Evolutionary conservation across 92 coral and sea anemone species (phyloP), one percentile per base, ranked within the genome.

Genomic region (Parazoanthus darwini): DNA sequence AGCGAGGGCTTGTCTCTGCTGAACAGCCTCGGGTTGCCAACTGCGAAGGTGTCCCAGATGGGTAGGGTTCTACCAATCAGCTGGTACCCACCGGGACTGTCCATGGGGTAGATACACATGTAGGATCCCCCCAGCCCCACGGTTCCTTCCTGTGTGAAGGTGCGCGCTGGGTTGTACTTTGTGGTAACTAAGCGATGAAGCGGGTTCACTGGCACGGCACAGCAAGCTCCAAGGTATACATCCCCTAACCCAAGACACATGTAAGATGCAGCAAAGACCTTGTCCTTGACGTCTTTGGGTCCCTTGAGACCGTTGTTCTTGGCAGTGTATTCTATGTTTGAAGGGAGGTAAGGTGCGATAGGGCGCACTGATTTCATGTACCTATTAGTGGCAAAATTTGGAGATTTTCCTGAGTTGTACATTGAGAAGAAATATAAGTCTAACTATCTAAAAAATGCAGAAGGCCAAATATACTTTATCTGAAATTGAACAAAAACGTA

Each of bases 61-160:
- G 94, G 89, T 36, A 92, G 82, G 44, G 94, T 90, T 75, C 94
- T 85, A 36, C 94, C 94, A 29, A 92, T 82, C 44, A 92, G 89
- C 76, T 92, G 94, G 75, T 92, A 92, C 4, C 94, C 94, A 8
- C 94, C 94, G 37, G 94, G 94, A n/a, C 94, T 92, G 72, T 74
- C 46, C 94, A 92, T 92, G 23, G 94, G 94, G 59, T 92, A 92
- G 77, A 92, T 92, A 43, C 94, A 92, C 94, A 92, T 92, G 88
- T 90, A 92, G 82, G 94, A 92, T 4, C 94, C 94, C 3, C 94
- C 94, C 14, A 92, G 86, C 1, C 94, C 94, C 25, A 92, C 94
- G 9, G 94, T 92, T 10, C 94, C 94, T 79, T 92, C 94, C 68
- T 92, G 94, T 13, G 94, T 92, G 70, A 59, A 92, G 42, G 94